A percentile compares a stretch with the other conserved stretches of the same genome.
Conservation (phyloP, 1,140 invertebrate genomes). For the Acromyrmex heyeri region DNA sequence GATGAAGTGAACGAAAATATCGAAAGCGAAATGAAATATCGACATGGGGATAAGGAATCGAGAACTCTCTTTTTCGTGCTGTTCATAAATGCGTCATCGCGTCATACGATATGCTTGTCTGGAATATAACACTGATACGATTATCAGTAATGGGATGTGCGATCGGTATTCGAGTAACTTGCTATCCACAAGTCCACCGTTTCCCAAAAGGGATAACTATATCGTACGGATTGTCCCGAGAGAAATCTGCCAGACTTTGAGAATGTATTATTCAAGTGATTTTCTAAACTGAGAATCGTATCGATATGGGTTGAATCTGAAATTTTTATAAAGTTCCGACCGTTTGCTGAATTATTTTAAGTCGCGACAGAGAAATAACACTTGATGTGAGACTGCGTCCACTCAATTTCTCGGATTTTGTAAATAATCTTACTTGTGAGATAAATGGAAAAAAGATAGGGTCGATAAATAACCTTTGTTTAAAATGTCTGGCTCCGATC, state of each 20-base stretch:
- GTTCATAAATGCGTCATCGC: constrained; percentile 33
- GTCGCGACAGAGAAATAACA: neutral
- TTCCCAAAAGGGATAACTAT: constrained; percentile 32
- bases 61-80: neutral
- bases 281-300: constrained; percentile 29
- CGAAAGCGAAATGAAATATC: neutral
- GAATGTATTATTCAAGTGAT: constrained; percentile 49
- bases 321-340: constrained; percentile 36
- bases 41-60: neutral
- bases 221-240: constrained; percentile 1
- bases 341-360: constrained; percentile 9
- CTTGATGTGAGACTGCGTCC: no score
- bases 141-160: constrained; percentile 43
- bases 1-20: neutral
- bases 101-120: neutral
- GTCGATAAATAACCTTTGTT: constrained; percentile 3
- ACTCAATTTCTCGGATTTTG: neutral
- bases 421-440: neutral
- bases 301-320: constrained; percentile 13
- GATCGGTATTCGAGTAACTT: neutral
- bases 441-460: neutral
- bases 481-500: neutral
- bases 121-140: constrained; percentile 49
- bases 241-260: constrained; percentile 52
- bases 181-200: constrained; percentile 22